Evolutionary conservation across 2,888 invertebrate genomes (phyloP), one percentile per base, ranked within the genome.

Genomic region (Lumbricus terrestris): DNA sequence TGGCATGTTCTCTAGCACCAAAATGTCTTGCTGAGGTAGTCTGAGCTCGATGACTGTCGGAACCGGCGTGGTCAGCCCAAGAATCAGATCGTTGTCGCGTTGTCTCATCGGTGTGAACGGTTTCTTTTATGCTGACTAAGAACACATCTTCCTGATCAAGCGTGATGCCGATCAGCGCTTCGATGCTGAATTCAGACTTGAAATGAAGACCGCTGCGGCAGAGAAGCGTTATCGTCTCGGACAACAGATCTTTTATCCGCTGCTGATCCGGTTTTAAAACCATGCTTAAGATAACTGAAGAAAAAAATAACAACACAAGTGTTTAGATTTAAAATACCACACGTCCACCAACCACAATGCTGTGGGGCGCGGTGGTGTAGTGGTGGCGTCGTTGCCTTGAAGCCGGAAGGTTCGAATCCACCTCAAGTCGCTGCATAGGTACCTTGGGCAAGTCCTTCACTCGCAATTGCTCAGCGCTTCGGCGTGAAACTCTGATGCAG

Each of bases 91-190:
- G 40, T 23, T 38, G 38, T 37, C 38, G 34, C 29, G 89, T 40
- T n/a, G 89, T 40, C 38, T 85, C 88, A 47, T 90, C 83, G 20
- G 83, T 90, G 54, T 90, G 85, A n/a, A 90, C 83, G 38, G 42
- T 90, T 82, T 90, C 90, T 88, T 90, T 90, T 16, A 90, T 88
- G 88, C 88, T 88, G 34, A 90, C 69, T n/a, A 90, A 88, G 54
- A 90, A 90, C 35, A 90, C 90, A 82, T 90, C 90, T 18, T 69
- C 69, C n/a, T 88, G 40, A 69, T 90, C 90, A n/a, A 90, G 47
- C 34, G 90, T 90, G 42, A 90, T 88, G 38, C 90, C 90, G n/a
- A 90, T 90, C 20, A 90, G 88, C 29, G 90, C 90, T 88, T 90
- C 90, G 69, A 90, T 82, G 69, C 90, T 88, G 88, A 88, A 85